phyloP scores from a whole-genome alignment of 2,888 invertebrate species.

The Phlogophora meticulosa region DNA sequence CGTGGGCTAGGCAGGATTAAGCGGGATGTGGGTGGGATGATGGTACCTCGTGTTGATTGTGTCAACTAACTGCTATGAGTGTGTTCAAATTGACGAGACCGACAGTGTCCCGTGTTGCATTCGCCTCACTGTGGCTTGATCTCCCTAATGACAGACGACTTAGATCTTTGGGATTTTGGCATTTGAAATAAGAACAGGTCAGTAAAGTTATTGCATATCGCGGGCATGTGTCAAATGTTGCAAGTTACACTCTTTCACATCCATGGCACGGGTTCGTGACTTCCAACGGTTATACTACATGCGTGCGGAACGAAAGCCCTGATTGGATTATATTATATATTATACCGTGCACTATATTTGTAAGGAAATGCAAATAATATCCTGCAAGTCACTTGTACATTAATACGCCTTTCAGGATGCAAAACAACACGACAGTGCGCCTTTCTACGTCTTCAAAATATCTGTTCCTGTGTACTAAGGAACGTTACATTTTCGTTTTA shows the following conservation, averaged over 20 bases:
- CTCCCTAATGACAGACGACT: not conserved
- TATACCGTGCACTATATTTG: not conserved
- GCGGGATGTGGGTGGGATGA: too few species aligned
- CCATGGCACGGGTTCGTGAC: not conserved
- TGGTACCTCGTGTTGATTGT: too few species aligned
- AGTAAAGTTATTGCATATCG: not conserved
- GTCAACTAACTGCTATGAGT: too few species aligned
- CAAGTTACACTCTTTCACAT: not conserved
- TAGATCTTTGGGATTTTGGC: not conserved
- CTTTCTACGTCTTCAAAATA: not conserved
- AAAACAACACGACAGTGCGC: too few species aligned
- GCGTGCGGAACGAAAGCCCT: not conserved
- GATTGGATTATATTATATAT: not conserved
- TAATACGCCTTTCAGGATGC: not conserved
- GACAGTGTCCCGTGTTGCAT: too few species aligned
- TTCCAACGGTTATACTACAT: not conserved
- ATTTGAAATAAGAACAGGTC: not conserved
- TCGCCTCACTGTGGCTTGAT: too few species aligned
- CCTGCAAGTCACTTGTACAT: not conserved
- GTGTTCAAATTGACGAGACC: too few species aligned
- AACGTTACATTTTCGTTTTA: constrained; percentile 7
- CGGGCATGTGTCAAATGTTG: not conserved
- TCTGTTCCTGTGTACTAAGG: not conserved
- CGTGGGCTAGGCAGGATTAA: not conserved
- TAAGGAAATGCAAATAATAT: not conserved